Base-by-base conservation (phyloP, 1,140 invertebrate species). In the Drosophila subpulchrella region DNA sequence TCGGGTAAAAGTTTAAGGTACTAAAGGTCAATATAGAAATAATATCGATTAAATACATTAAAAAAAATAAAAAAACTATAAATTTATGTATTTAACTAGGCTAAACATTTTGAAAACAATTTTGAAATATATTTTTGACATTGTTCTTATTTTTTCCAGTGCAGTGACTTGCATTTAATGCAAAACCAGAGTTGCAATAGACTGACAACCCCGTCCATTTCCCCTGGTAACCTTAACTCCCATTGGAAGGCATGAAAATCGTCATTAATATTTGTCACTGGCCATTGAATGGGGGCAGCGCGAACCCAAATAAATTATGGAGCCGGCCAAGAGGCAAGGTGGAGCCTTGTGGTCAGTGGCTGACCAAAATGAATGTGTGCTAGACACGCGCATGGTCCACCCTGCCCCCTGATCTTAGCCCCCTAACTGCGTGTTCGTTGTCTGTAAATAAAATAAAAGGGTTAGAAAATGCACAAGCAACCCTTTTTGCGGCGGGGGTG, bases 241-340 rank as follows among this genome's bases (percentile, higher is more conserved):
- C 72, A 78, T 76, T 83, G 81, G 85, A 73, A 85, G 85, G 85
- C 86, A 90, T 90, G 85, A 90, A 90, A 90, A 90, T 90, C 72
- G 81, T 85, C 85, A 90, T 90, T 90, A 90, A 90, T 90, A 90
- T 90, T 90, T 90, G 85, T 90, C 85, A 90, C 85, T 90, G 86
- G 75, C 75, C 85, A 89, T 63, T 89, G 76, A 78, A 66, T 66
- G 65, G 68, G 65, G 68, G 67, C 79, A 66, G 65, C 70, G 59
- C 75, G 71, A 71, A 68, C 24, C 75, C 46, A 73, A 89, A 89
- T 89, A 89, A 89, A 89, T 89, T 81, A 89, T 72, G 78, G 63
- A 79, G 51, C 65, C 59, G 67, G 68, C 58, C 66, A 42, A 58
- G 58, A 27, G 73, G 75, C 63, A 46, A 77, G 73, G 60, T 60